A percentile compares a stretch with the other conserved stretches of the same genome.
These are phyloP conservation scores for Drosophila obscura DNA, from an alignment of 1,140 invertebrate genomes.

Conservation along the genomic window DNA sequence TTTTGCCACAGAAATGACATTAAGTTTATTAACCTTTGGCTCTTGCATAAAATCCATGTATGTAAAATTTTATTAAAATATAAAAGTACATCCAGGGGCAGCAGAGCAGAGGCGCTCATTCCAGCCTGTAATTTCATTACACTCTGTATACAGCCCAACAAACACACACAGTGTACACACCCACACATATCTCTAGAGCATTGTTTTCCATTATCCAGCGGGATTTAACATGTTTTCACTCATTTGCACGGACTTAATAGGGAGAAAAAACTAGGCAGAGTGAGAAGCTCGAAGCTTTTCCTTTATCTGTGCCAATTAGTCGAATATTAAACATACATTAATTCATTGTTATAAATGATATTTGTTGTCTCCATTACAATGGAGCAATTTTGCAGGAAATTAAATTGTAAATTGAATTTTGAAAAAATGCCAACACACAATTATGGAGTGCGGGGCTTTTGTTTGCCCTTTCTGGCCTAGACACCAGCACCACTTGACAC, in stretches of 20 bases:
- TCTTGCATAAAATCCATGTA: conserved; percentile 54
- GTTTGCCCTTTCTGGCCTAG: conserved; percentile 49
- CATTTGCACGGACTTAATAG: conserved; percentile 49
- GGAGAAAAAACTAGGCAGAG: conserved; percentile 14
- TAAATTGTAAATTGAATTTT: conserved; percentile 50
- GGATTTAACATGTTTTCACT: conserved; percentile 66
- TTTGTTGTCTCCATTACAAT: conserved; percentile 26
- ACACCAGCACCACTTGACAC: conserved; percentile 29
- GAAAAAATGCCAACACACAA: conserved; percentile 2
- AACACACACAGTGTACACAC: not conserved
- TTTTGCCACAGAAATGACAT: conserved; percentile 57
- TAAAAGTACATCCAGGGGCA: conserved; percentile 32
- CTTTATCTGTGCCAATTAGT: conserved; percentile 78
- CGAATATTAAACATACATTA: conserved; percentile 79
- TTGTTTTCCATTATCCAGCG: conserved; percentile 67
- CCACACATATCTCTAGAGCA: conserved; percentile 20
- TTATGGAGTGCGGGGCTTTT: conserved; percentile 7
- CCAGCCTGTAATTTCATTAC: conserved; percentile 39
- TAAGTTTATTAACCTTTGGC: conserved; percentile 77
- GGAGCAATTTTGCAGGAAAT: conserved; percentile 36
- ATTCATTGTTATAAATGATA: conserved; percentile 62
- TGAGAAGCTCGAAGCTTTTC: conserved; percentile 30
- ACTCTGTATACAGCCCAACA: conserved; percentile 17
- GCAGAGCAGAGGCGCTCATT: not conserved
- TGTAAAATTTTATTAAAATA: conserved; percentile 57